phyloP scores from a whole-genome alignment of 2,113 vertebrate species.

The Orientallactaga bullata region DNA sequence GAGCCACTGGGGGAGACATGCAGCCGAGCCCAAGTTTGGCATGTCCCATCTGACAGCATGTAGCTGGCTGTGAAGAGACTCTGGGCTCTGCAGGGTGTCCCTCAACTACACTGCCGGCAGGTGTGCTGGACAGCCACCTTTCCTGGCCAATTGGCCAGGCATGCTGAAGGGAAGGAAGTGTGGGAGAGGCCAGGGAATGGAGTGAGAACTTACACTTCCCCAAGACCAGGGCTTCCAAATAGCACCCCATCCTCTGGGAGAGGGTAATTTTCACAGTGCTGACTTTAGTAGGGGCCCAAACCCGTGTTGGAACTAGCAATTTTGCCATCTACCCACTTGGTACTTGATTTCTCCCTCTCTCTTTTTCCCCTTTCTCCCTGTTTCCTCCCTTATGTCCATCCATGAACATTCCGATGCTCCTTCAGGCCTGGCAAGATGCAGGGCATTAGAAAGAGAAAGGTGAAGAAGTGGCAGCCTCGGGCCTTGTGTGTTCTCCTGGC shows the following conservation, averaged over 20 bases:
- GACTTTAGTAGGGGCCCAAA: neutral
- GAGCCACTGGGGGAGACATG: constrained; percentile 72
- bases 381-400: neutral
- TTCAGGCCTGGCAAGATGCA: neutral
- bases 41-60: constrained; percentile 71
- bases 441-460: neutral
- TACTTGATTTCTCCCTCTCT: neutral
- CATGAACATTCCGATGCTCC: neutral
- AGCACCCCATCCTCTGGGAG: neutral
- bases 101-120: neutral
- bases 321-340: neutral
- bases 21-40: constrained; percentile 55
- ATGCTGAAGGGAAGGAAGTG: neutral
- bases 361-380: accelerated
- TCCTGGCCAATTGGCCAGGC: neutral
- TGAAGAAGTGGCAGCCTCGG: neutral
- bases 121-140: neutral
- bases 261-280: neutral
- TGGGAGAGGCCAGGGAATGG: neutral
- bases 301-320: constrained; percentile 46
- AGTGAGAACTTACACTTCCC: accelerated
- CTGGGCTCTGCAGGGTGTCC: constrained; percentile 39
- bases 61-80: constrained; percentile 63
- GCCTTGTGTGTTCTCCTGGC: too few species aligned
- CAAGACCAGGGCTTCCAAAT: neutral